Base-by-base conservation (phyloP, 2,797 vertebrate species). In the Gastrophryne carolinensis region DNA sequence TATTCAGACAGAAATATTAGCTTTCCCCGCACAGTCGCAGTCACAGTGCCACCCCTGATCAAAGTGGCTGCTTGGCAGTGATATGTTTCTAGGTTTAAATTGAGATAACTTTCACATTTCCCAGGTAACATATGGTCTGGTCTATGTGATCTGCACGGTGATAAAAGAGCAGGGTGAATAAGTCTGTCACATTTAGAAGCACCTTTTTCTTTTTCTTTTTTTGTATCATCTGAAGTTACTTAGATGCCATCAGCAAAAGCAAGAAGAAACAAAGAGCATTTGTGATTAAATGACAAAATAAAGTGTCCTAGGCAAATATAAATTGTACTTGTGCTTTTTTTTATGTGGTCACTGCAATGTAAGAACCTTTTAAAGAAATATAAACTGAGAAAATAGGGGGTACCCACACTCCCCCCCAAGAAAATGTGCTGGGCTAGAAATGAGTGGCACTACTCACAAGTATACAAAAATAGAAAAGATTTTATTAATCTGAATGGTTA, bases 221-320 rank as follows among this genome's bases (percentile, higher is more conserved):
- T n/a, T 47, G 17, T 19, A 47, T 66, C 53, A 21, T 58, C 8
- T 26, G 62, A 66, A 74, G 37, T 63, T 54, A 64, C 50, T 32
- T 37, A 8, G 49, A 64, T 72, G 71, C 61, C 61, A 32, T 73
- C 62, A 66, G 53, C 21, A 50, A 41, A 73, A 41, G n/a, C 15
- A 54, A 27, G 41, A 47, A 34, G 29, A n/a, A 52, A 21, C 19
- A 17, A 10, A 27, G 44, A 32, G 19, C 10, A 4, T 58, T 5
- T 15, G 21, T 21, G 34, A 73, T 54, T 52, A 34, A 56, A 56
- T 17, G n/a, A 5, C 34, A 34, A 8, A 47, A 64, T 74, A 66
- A 52, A 32, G 39, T 37, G 21, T 47, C 47, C 15, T 44, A 32
- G 60, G 39, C 2, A 32, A 19, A 11, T 13, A 58, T 21, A n/a